Base-by-base conservation (phyloP, 2,888 invertebrate genomes). In the Ophion costatus region DNA sequence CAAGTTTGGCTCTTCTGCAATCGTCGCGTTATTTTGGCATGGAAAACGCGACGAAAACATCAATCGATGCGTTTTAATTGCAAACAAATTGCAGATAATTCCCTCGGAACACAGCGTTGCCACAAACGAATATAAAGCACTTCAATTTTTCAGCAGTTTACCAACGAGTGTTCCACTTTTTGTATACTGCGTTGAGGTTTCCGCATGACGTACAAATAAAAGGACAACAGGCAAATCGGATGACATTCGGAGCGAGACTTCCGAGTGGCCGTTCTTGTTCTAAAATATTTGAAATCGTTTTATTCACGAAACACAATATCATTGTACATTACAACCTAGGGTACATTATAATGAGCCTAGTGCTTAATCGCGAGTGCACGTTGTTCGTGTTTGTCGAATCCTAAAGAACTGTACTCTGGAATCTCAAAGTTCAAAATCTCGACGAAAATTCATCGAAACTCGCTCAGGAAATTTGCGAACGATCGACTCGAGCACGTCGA, bases 231-330 rank as follows among this genome's bases (percentile, higher is more conserved):
- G 38, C 11, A 51, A 33, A 38, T n/a, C 9, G 1, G 38, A 42
- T 42, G 29, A 56, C 9, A 14, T 57, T n/a, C 0, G 14, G 59
- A 42, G 7, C 2, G 0, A 33, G 75, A 63, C 7, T 29, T 5
- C 20, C 20, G 42, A 45, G 10, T 9, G 38, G 9, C 33, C 0
- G 59, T 45, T 24, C 56, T 45, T 42, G 5, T 79, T 70, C 79
- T 79, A 42, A 76, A 85, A 85, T 85, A 76, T 81, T 87, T 86
- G 70, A 51, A 82, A 83, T 80, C 77, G 82, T 69, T 87, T 87
- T 87, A 87, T 87, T 87, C 79, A 85, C 83, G 86, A 83, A 86
- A 67, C 78, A 83, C 80, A 83, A 71, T 87, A 80, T 80, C 78
- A 78, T 81, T 78, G 71, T 86, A 86, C 86, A 83, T 76, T 77